Percentiles rank a stretch among this genome's conserved stretches.
Evolutionary conservation across 2,797 vertebrate genomes (phyloP).

Genomic region (Phoebastria nigripes): DNA sequence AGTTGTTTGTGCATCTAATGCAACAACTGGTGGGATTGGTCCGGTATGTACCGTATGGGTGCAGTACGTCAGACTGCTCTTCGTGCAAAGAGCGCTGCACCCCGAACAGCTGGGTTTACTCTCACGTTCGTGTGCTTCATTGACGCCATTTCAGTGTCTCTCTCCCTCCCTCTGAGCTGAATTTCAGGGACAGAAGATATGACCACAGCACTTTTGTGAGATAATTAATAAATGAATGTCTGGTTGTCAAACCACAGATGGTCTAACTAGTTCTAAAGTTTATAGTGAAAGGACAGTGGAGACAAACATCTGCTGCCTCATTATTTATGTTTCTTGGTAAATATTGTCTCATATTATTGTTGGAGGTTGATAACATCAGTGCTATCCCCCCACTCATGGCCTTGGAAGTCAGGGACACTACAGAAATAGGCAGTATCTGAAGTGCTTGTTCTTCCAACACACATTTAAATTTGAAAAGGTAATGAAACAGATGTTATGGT

Average conservation of each 20-base stretch:
- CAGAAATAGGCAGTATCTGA: background rate
- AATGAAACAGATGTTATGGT: background rate
- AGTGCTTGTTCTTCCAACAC: background rate
- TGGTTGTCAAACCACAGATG: background rate
- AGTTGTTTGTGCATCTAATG: background rate
- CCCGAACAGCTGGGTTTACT: background rate
- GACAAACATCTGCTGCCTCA: background rate
- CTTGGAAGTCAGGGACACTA: background rate
- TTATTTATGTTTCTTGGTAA: slow-evolving; percentile 14
- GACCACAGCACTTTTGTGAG: background rate
- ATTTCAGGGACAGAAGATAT: background rate
- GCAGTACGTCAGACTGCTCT: background rate
- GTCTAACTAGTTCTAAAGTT: background rate
- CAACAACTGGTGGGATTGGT: background rate
- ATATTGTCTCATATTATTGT: background rate
- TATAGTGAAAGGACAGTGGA: background rate
- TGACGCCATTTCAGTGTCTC: background rate
- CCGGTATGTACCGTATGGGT: rapidly evolving
- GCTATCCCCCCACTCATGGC: background rate
- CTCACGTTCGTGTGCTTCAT: rapidly evolving
- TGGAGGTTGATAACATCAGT: background rate
- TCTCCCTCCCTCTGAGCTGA: background rate
- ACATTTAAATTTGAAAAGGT: background rate
- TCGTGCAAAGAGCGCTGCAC: rapidly evolving
- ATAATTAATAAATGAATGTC: background rate